These are phyloP conservation scores for Bugula neritina DNA, from an alignment of 2,888 invertebrate species.

Conservation along the genomic window DNA sequence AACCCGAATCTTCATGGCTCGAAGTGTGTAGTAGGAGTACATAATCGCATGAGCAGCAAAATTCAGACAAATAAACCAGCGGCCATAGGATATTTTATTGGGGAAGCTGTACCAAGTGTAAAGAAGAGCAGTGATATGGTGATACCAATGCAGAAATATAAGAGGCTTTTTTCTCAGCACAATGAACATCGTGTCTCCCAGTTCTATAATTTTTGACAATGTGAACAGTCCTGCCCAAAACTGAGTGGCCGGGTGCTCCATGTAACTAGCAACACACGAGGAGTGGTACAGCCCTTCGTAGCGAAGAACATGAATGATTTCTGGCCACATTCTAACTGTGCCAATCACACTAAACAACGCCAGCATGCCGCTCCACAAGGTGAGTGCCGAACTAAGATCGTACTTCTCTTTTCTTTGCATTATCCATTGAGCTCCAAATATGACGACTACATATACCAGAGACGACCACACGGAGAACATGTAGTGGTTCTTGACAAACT, in stretches of 20 bases:
- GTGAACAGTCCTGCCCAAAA: conserved; percentile 98
- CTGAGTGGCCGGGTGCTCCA: conserved; percentile 70
- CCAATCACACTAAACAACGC: conserved; percentile 94
- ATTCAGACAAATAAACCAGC: conserved; percentile 56
- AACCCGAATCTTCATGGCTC: conserved; percentile 51
- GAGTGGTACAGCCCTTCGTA: conserved; percentile 91
- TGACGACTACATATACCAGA: conserved; percentile 74
- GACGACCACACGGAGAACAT: background rate
- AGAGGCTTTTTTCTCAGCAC: conserved; percentile 55
- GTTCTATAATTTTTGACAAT: conserved; percentile 88
- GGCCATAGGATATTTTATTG: conserved; percentile 47
- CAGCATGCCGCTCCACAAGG: conserved; percentile 84
- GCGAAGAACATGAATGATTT: conserved; percentile 77
- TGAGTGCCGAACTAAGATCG: conserved; percentile 77
- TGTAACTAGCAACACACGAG: conserved; percentile 67
- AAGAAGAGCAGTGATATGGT: conserved; percentile 56
- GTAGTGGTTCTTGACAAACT: background rate
- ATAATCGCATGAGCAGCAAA: conserved; percentile 57
- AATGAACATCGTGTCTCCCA: conserved; percentile 61
- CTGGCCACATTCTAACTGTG: conserved; percentile 76
- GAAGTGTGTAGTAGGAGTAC: conserved; percentile 56
- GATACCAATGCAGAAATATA: conserved; percentile 58
- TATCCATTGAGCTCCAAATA: conserved; percentile 85
- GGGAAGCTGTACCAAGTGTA: conserved; percentile 55
- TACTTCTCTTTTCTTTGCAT: conserved; percentile 89